These are phyloP conservation scores for Harpalus rubripes DNA, from an alignment of 2,888 invertebrate genomes.

Conservation along the genomic window DNA sequence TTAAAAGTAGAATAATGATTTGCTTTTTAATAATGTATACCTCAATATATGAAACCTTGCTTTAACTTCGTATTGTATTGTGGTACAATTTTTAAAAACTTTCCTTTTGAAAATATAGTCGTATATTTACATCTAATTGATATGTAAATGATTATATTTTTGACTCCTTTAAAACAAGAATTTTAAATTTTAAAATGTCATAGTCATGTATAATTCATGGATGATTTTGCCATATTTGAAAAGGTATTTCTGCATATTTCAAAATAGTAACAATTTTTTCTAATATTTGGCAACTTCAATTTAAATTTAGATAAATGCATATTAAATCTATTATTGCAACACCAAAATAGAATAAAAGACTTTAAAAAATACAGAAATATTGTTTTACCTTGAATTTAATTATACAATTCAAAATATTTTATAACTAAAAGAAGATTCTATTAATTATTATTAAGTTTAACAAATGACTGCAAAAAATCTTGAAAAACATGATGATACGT, in stretches of 20 bases:
- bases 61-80: background rate
- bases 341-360: background rate
- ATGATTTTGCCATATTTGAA: slow-evolving; percentile 19
- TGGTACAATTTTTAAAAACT: background rate
- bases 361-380: slow-evolving; percentile 3
- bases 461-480: slow-evolving; percentile 3
- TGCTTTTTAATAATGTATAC: no score
- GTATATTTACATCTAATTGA: slow-evolving; percentile 12
- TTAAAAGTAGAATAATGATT: no score
- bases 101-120: background rate
- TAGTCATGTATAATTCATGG: slow-evolving; percentile 27
- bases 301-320: background rate
- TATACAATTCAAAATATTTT: slow-evolving; percentile 25
- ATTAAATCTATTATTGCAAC: background rate
- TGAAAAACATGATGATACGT: background rate
- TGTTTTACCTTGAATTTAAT: slow-evolving; percentile 31
- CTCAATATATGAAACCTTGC: no score
- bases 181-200: slow-evolving; percentile 47
- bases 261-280: background rate
- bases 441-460: slow-evolving; percentile 15
- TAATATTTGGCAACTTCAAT: no score
- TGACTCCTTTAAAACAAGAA: slow-evolving; percentile 22
- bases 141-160: slow-evolving; percentile 30
- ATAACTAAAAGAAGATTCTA: slow-evolving; percentile 13
- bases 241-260: background rate